Evolutionary conservation across 53 echinoderm and acorn worm genomes (phyloP), one percentile per base, ranked within the genome.

Genomic region (Patiria pectinifera): DNA sequence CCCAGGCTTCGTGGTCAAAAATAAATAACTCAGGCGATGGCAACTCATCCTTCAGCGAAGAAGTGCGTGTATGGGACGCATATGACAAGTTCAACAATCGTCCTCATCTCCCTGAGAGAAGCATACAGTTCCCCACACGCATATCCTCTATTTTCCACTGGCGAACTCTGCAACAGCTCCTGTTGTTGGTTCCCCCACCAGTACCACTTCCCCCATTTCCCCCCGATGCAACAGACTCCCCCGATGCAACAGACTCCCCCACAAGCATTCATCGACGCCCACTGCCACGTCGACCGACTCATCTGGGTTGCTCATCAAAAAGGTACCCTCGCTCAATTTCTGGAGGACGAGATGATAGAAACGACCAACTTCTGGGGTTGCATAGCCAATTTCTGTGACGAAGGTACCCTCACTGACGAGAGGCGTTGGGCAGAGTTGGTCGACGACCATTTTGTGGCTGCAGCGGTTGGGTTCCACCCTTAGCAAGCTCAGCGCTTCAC

Each of bases 281-380:
- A 78, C 35, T 78, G 78, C 78, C 78, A 78, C 44, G 44, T 78
- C 78, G 78, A 78, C 44, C 45, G 78, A 11, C 78, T 78, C 45
- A 4, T 43, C 26, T 43, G 26, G 10, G 78, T 4, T 25, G 78
- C 78, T 43, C 24, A 26, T 25, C 44, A 6, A 25, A 3, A 6
- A 43, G 78, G 78, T 26, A 78, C 35, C n/a, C 78, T 78, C 78
- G 12, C 78, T 4, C 26, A 78, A 26, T 78, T 78, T 14, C 78
- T 78, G 10, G 26, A 78, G 26, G 44, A 78, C 26, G 10, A 78
- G 26, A 43, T 11, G 24, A 78, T 78, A 4, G 26, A 43, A 25
- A 78, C 78, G 10, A 43, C 10, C 45, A 78, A 78, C 26, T 78
- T 78, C 26, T 10, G 26, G 78, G 78, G 78, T 10, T 78, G 78